Evolutionary conservation across 2,797 vertebrate species (phyloP).

Genomic region (Gephyroberyx darwinii): DNA sequence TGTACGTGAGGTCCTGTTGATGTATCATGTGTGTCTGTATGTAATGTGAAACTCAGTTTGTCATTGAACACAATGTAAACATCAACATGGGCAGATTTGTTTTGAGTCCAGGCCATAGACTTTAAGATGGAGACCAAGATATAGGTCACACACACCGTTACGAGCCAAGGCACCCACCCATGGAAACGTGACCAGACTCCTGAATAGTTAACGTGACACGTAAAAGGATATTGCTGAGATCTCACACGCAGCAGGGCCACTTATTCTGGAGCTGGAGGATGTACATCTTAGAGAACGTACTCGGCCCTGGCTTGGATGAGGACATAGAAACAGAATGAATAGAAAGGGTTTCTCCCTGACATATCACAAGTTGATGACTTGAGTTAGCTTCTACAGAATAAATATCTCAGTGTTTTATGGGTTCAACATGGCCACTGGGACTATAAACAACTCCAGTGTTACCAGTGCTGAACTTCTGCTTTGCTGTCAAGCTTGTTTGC

Average conservation of each 20-base stretch:
- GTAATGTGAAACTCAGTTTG: no score
- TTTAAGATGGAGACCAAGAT: slow-evolving; percentile 53
- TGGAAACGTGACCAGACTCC: slow-evolving; percentile 66
- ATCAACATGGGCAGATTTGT: slow-evolving; percentile 31
- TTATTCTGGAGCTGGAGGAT: slow-evolving; percentile 30
- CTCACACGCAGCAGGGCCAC: slow-evolving; percentile 27
- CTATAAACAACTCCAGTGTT: no score
- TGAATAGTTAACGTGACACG: slow-evolving; percentile 75
- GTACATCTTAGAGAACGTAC: slow-evolving; percentile 30
- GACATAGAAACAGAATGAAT: background rate
- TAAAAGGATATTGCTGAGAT: slow-evolving; percentile 64
- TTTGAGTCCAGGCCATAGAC: slow-evolving; percentile 20
- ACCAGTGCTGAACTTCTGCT: no score
- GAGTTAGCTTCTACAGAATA: background rate
- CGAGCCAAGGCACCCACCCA: slow-evolving; percentile 31
- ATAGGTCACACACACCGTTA: slow-evolving; percentile 61
- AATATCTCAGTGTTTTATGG: no score
- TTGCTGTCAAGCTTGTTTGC: no score
- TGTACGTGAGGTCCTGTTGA: no score
- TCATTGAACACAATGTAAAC: no score
- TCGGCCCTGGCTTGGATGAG: background rate
- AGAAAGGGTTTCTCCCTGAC: background rate
- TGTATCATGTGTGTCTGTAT: no score
- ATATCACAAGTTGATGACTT: background rate
- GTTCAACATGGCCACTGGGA: no score